Conservation (phyloP, 2,888 invertebrate species). For the Archips crataeganus region DNA sequence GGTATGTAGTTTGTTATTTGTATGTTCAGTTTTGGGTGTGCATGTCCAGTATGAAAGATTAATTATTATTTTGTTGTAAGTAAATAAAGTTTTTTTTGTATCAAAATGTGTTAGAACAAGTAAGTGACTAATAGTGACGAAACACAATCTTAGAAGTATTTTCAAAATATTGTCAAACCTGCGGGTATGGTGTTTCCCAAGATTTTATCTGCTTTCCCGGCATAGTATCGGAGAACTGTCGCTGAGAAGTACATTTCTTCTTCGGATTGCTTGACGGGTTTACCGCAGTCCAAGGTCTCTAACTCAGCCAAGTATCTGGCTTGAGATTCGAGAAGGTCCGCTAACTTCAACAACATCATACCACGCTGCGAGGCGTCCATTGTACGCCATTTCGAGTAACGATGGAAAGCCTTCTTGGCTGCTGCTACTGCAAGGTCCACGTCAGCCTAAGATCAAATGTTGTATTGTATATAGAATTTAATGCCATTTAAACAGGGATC, state of each 20-base stretch:
- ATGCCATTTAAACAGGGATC: not conserved
- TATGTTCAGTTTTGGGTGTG: too few relatives aligned
- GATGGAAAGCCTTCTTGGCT: slow-evolving; percentile 91
- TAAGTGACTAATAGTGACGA: not conserved
- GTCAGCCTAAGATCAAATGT: slow-evolving; percentile 86
- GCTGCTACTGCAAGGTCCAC: slow-evolving; percentile 93
- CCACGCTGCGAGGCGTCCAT: slow-evolving; percentile 94
- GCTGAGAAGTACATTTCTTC: slow-evolving; percentile 89
- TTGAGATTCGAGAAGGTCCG: slow-evolving; percentile 92
- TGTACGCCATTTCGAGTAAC: slow-evolving; percentile 91
- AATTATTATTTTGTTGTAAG: too few relatives aligned
- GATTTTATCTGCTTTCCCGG: slow-evolving; percentile 97
- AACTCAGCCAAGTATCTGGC: slow-evolving; percentile 91
- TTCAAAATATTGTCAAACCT: slow-evolving; percentile 53
- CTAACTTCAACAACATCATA: slow-evolving; percentile 89
- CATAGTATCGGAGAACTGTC: slow-evolving; percentile 92
- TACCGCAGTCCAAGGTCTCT: slow-evolving; percentile 98
- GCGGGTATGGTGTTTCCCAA: slow-evolving; percentile 91
- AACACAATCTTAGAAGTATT: not conserved
- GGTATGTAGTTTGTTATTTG: too few relatives aligned
- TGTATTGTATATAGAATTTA: not conserved
- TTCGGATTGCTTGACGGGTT: slow-evolving; percentile 91
- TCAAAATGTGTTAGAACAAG: not conserved
- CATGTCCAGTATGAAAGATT: too few relatives aligned
- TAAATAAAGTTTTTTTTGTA: too few relatives aligned